Evolutionary conservation across 2,888 invertebrate genomes (phyloP).

Genomic region (Lepidonotus clava): DNA sequence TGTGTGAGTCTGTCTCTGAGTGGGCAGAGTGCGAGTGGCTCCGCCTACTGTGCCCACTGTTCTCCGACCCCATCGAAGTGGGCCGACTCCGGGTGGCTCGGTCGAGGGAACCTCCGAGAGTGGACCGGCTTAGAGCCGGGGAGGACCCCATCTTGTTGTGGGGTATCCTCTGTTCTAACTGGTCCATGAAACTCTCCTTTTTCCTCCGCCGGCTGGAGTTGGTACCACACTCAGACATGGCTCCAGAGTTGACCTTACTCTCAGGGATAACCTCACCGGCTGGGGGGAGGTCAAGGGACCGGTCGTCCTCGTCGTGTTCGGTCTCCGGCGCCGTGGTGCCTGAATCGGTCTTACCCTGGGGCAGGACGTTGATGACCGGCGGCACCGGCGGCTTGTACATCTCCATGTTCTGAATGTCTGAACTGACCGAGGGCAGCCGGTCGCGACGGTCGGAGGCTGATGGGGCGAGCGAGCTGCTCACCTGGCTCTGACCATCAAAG

Average conservation of each 20-base stretch:
- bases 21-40: slow-evolving; percentile 35
- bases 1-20: slow-evolving; percentile 44
- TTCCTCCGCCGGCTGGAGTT: slow-evolving; percentile 52
- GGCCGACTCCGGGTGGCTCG: slow-evolving; percentile 19
- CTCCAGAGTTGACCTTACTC: background rate
- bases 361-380: slow-evolving; percentile 25
- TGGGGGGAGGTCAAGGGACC: slow-evolving; percentile 2
- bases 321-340: background rate
- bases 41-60: slow-evolving; percentile 25
- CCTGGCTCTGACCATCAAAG: slow-evolving; percentile 73
- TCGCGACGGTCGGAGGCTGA: background rate
- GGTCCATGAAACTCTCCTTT: slow-evolving; percentile 58
- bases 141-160: slow-evolving; percentile 54
- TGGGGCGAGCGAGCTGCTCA: slow-evolving; percentile 61
- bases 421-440: slow-evolving; percentile 3
- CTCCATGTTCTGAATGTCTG: slow-evolving; percentile 55
- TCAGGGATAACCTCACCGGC: background rate
- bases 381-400: slow-evolving; percentile 54
- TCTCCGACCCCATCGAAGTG: slow-evolving; percentile 45
- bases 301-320: slow-evolving; percentile 15
- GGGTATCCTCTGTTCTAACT: slow-evolving; percentile 62
- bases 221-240: slow-evolving; percentile 47
- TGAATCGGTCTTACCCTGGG: background rate
- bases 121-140: slow-evolving; percentile 60
- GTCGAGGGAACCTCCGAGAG: slow-evolving; percentile 53